Conservation (phyloP, 2,113 vertebrate genomes). For the Neogobius melanostomus region DNA sequence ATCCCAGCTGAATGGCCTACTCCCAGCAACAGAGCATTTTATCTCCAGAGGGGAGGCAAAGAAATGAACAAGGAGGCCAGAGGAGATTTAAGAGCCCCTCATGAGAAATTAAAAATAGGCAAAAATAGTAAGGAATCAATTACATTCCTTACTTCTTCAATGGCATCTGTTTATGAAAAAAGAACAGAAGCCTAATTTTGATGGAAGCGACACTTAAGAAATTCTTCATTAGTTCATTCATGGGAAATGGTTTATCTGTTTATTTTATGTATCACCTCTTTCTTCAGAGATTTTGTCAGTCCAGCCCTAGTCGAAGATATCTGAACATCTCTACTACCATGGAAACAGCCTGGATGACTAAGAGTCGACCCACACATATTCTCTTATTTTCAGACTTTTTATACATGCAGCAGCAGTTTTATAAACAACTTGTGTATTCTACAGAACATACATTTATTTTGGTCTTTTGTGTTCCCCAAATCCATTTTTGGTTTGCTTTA, state of each 20-base stretch:
- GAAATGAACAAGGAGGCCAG: slow-evolving; percentile 56
- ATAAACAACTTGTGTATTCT: not conserved
- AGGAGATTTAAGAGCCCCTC: slow-evolving; percentile 65
- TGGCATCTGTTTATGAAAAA: slow-evolving; percentile 63
- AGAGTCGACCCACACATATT: not conserved
- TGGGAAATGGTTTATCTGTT: too few species aligned
- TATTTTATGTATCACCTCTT: too few species aligned
- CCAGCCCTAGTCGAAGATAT: too few species aligned
- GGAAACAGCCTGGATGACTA: too few species aligned
- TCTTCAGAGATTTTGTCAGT: too few species aligned
- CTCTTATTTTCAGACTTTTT: slow-evolving; percentile 35
- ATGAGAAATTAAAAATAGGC: slow-evolving; percentile 76
- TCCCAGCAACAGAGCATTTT: slow-evolving; percentile 72
- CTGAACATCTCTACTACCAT: too few species aligned
- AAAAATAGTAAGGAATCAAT: slow-evolving; percentile 66
- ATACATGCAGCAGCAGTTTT: too few species aligned
- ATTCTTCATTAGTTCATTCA: not conserved
- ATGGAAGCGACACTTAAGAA: slow-evolving; percentile 8
- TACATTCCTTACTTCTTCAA: slow-evolving; percentile 53
- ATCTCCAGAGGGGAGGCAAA: slow-evolving; percentile 69
- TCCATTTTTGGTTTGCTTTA: slow-evolving; percentile 60
- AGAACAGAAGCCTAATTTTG: slow-evolving; percentile 27
- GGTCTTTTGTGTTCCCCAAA: slow-evolving; percentile 41
- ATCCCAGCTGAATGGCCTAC: slow-evolving; percentile 82
- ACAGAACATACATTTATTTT: not conserved